Evolutionary conservation across 2,888 invertebrate species (phyloP), one percentile per base, ranked within the genome.

Genomic region (Prosopocoilus inquinatus): DNA sequence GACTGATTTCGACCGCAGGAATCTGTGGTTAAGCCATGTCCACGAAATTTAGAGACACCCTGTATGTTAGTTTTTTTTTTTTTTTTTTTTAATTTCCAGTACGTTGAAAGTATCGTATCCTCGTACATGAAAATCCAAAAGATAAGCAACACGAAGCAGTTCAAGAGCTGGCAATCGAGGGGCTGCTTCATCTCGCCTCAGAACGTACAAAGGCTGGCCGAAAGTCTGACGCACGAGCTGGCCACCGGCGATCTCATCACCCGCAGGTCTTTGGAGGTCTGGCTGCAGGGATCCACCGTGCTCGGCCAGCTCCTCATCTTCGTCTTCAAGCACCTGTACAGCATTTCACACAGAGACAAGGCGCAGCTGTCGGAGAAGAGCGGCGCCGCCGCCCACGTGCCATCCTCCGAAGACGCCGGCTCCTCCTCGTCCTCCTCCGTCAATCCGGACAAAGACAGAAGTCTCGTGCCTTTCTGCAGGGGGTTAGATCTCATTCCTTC

Each of bases 401-500:
- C 50, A 51, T 48, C 49, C 49, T 47, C 56, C n/a, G 73, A 72
- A 15, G 70, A 68, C 32, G 50, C 58, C 11, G 47, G 54, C 16
- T 70, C 73, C 1, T 50, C 64, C 32, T 50, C 58, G n/a, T 47
- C 55, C 16, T 70, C 73, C 1, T 50, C 64, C 16, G 67, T 67
- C 8, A 72, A 73, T 48, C 72, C 70, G 38, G 76, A 79, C 53
- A 79, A 75, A 63, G 80, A 82, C 41, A 70, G 81, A 49, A 80
- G 80, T 64, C 69, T 82, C 12, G 70, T 82, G 54, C 82, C 82
- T 2, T 69, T 76, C 39, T 82, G 81, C 69, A 73, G 76, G 80
- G 90, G 89, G 57, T 75, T 90, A 47, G 87, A 88, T 56, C 80
- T 85, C 53, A 88, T 87, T 75, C 89, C 89, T 0, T 88, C 89